Conservation (phyloP, 2,888 invertebrate genomes). For the Andrena praecox region DNA sequence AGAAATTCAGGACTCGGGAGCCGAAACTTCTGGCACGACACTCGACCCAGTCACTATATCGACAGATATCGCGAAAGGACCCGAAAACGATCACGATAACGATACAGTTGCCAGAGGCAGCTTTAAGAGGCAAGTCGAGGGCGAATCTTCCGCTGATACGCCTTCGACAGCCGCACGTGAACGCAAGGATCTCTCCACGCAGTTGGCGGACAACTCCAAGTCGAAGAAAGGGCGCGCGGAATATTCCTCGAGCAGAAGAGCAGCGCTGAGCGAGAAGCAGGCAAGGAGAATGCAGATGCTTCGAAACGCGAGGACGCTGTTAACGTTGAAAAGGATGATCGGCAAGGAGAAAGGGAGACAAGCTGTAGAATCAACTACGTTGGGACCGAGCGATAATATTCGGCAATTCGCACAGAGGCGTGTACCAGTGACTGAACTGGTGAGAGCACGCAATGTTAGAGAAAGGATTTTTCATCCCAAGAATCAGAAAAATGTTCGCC, state of each 20-base stretch:
- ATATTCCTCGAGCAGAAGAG: not conserved
- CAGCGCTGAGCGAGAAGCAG: not conserved
- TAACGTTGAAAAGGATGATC: conserved; percentile 57
- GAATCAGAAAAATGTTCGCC: not conserved
- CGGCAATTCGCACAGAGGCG: conserved; percentile 28
- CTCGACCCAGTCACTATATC: conserved; percentile 12
- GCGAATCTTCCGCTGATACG: not conserved
- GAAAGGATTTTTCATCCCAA: conserved; percentile 10
- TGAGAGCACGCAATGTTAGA: conserved; percentile 34
- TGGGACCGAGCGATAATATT: not conserved
- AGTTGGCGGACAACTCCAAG: not conserved
- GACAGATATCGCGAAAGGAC: not conserved
- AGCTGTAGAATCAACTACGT: not conserved
- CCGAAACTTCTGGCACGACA: conserved; percentile 11
- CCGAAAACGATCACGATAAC: not conserved
- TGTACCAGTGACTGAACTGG: conserved; percentile 55
- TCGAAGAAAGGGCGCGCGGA: not conserved
- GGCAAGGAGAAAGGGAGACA: conserved; percentile 60
- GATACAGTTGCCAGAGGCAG: not conserved
- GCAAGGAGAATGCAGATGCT: conserved; percentile 39
- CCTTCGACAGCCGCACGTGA: not conserved
- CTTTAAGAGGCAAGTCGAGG: conserved; percentile 24
- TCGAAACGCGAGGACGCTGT: conserved; percentile 59
- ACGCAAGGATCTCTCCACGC: too few relatives aligned
- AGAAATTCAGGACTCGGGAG: not conserved